A percentile compares a stretch with the other conserved stretches of the same genome.
Evolutionary conservation across 1,140 invertebrate genomes (phyloP).

Genomic region (Medauroidea extradentata): DNA sequence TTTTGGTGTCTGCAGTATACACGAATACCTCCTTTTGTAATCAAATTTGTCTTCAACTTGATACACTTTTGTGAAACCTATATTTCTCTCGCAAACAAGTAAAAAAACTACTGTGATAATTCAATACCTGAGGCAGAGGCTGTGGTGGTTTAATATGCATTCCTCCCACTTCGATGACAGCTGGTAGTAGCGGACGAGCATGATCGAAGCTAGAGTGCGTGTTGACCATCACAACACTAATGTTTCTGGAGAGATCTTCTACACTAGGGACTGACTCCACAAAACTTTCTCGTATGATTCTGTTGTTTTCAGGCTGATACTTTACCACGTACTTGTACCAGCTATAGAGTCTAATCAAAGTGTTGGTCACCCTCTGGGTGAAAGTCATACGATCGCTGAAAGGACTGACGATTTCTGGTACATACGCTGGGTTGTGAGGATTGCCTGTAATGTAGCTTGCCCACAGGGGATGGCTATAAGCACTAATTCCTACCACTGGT

Average conservation of each 20-base stretch:
- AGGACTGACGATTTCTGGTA: neutral
- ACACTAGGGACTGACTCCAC: conserved; percentile 11
- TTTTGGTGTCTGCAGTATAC: no score
- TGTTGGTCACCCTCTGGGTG: neutral
- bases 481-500: conserved; percentile 5
- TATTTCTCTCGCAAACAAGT: no score
- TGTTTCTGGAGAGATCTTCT: conserved; percentile 37
- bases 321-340: neutral
- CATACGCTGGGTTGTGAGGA: neutral
- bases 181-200: conserved; percentile 52
- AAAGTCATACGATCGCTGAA: conserved; percentile 1
- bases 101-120: no score
- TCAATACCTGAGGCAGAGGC: conserved; percentile 27
- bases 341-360: neutral
- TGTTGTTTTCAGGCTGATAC: conserved; percentile 41
- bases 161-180: conserved; percentile 49
- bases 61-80: no score
- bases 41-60: no score
- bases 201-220: conserved; percentile 58
- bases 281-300: conserved; percentile 41
- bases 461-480: conserved; percentile 2
- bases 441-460: neutral
- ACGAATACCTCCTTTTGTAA: no score
- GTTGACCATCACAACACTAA: conserved; percentile 55
- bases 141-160: conserved; percentile 43